Evolutionary conservation across 1,140 invertebrate species (phyloP), one percentile per base, ranked within the genome.

Genomic region (Mya arenaria): DNA sequence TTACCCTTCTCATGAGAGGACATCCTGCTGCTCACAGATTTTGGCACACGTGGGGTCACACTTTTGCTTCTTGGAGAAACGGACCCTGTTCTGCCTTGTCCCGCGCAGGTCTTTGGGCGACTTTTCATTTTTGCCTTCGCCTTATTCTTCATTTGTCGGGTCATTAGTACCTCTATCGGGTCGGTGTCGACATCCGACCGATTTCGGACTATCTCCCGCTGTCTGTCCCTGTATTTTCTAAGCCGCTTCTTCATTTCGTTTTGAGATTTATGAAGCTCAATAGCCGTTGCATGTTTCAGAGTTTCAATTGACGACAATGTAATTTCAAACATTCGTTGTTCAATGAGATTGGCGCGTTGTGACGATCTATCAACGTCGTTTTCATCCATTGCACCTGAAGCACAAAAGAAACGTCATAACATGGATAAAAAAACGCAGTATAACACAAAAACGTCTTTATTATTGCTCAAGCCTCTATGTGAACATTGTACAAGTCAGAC

Each of bases 201-300:
- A 32, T 41, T 69, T 10, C 62, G 37, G 23, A 81, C 58, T 17
- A 81, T 81, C 65, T 81, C 68, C 32, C 79, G 25, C 44, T 81
- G 79, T 63, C 69, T 72, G 56, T 81, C 79, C 23, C 79, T n/a
- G 30, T 81, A 81, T 48, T 62, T 71, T 23, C 69, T 28, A 36
- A 81, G 39, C 28, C 69, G 55, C 63, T 81, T 81, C 79, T 81
- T 81, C 79, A 81, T 81, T 65, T 72, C 56, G 30, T 72, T 81
- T 44, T 81, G 79, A 23, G 79, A 81, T 37, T 65, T 72, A 5
- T 41, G 23, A 17, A 81, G 34, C 48, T 81, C 79, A 30, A 81
- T 72, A 10, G 79, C 79, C 0, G 66, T 65, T 13, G 58, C 17
- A 39, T 81, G 69, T 30, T 81, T 81, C 10, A 73, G 41, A 3